phyloP scores from a whole-genome alignment of 2,888 invertebrate genomes.

The Exocentrus adspersus region DNA sequence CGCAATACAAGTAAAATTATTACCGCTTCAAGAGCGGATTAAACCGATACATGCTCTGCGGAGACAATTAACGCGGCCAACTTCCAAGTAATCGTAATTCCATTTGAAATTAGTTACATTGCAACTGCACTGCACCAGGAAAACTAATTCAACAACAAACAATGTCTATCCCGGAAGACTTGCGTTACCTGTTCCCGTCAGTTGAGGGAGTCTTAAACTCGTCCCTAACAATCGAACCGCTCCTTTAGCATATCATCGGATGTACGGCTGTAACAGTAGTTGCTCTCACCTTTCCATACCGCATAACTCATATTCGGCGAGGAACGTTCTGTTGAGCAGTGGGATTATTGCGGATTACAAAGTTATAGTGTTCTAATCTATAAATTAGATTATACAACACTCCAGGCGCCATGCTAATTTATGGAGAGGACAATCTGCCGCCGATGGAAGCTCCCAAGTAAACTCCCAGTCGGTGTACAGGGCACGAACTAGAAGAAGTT shows the following conservation, averaged over 20 bases:
- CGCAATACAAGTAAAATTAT: no score
- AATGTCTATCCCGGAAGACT: constrained; percentile 13
- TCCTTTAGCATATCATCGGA: constrained; percentile 29
- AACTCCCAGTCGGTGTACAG: no score
- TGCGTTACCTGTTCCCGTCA: constrained; percentile 16
- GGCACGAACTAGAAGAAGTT: background rate
- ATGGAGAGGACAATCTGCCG: no score
- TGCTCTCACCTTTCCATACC: background rate
- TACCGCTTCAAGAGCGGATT: no score
- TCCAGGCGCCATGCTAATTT: no score
- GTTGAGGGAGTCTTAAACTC: constrained; percentile 17
- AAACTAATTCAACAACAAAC: constrained; percentile 34
- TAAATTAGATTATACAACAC: background rate
- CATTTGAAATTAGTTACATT: constrained; percentile 18
- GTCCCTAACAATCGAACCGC: constrained; percentile 20
- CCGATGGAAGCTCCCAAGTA: no score
- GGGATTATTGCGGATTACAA: background rate
- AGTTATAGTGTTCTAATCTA: background rate
- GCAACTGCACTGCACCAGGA: constrained; percentile 19
- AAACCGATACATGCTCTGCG: constrained; percentile 1
- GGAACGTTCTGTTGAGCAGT: background rate
- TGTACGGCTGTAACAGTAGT: background rate
- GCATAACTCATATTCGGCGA: background rate
- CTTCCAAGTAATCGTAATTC: constrained; percentile 17
- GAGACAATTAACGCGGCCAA: constrained; percentile 5